A percentile compares a stretch with the other conserved stretches of the same genome.
phyloP scores from a whole-genome alignment of 2,888 invertebrate species.

The Emmelina monodactyla region DNA sequence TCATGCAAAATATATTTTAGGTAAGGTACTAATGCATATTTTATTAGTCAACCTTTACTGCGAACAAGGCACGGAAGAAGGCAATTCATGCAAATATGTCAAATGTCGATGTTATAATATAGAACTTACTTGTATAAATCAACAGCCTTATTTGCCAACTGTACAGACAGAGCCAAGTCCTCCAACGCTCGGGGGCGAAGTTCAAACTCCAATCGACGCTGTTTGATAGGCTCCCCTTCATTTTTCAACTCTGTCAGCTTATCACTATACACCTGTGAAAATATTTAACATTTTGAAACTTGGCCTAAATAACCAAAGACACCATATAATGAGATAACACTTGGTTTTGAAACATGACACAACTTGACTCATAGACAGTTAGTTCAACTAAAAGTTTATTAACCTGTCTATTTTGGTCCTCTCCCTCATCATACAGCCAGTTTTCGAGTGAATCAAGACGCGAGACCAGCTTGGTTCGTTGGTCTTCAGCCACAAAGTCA shows the following conservation, averaged over 20 bases:
- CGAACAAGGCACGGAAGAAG: no score
- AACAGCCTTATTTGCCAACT: constrained; percentile 81
- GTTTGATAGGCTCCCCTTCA: constrained; percentile 89
- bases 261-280: constrained; percentile 70
- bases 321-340: no score
- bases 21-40: no score
- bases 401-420: constrained; percentile 79
- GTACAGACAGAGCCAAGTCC: constrained; percentile 78
- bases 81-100: no score
- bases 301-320: no score
- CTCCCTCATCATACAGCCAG: constrained; percentile 97
- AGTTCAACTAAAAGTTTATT: no score
- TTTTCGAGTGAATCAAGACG: constrained; percentile 87
- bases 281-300: no score
- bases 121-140: constrained; percentile 72
- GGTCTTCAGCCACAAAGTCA: constrained; percentile 76
- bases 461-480: constrained; percentile 68
- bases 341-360: no score
- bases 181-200: constrained; percentile 82
- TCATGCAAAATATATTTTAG: no score
- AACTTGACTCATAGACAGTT: no score
- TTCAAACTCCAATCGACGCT: constrained; percentile 82
- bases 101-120: no score
- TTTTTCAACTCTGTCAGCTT: constrained; percentile 70
- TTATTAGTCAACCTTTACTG: no score